A percentile compares a stretch with the other conserved stretches of the same genome.
Evolutionary conservation across 2,888 invertebrate species (phyloP).

Genomic region (Ophion costatus): DNA sequence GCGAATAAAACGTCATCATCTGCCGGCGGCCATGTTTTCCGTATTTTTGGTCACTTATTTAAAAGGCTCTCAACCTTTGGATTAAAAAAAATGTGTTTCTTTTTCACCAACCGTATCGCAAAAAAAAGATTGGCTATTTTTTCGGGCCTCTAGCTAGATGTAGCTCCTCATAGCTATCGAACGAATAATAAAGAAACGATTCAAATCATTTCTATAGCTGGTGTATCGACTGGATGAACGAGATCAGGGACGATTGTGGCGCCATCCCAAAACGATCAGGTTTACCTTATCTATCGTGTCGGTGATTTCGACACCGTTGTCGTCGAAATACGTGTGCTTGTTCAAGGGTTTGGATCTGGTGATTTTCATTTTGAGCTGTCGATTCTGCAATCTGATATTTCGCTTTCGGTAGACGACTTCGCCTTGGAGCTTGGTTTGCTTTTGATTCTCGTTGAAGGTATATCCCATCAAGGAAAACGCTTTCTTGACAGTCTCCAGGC

Average conservation of each 20-base stretch:
- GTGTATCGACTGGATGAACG: neutral
- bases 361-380: slow-evolving; percentile 84
- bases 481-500: slow-evolving; percentile 86
- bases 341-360: slow-evolving; percentile 83
- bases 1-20: too few relatives aligned
- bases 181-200: neutral
- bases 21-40: too few relatives aligned
- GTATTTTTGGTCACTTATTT: too few relatives aligned
- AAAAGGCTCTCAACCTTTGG: too few relatives aligned
- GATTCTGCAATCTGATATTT: slow-evolving; percentile 86
- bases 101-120: too few relatives aligned
- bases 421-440: slow-evolving; percentile 83
- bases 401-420: slow-evolving; percentile 88
- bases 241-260: neutral
- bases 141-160: too few relatives aligned
- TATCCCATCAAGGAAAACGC: slow-evolving; percentile 88
- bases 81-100: too few relatives aligned
- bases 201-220: neutral
- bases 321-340: slow-evolving; percentile 88
- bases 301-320: slow-evolving; percentile 86
- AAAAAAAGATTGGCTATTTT: too few relatives aligned
- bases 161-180: neutral
- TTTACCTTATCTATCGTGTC: slow-evolving; percentile 81
- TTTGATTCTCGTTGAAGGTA: slow-evolving; percentile 76
- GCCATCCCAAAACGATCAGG: too few relatives aligned